Evolutionary conservation across 2,888 invertebrate genomes (phyloP), one percentile per base, ranked within the genome.

Genomic region (Diaperis boleti): DNA sequence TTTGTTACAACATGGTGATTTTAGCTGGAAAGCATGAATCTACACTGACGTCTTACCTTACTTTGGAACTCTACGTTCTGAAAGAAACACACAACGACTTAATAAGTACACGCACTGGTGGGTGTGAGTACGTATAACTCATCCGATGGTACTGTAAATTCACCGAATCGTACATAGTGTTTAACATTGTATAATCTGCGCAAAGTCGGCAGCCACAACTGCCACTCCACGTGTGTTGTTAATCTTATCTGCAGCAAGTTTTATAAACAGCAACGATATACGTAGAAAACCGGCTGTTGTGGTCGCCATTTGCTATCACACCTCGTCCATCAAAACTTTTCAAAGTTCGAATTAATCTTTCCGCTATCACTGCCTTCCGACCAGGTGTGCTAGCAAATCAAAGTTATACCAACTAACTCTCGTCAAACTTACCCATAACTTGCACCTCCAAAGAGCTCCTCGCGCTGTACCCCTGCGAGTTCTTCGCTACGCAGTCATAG

Each of bases 361-460:
- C n/a, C n/a, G n/a, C n/a, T n/a, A n/a, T n/a, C n/a, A n/a, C n/a
- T n/a, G n/a, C n/a, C n/a, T n/a, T n/a, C n/a, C n/a, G n/a, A n/a
- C n/a, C n/a, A n/a, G n/a, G n/a, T n/a, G n/a, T n/a, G n/a, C n/a
- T n/a, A n/a, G n/a, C n/a, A n/a, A n/a, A n/a, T n/a, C n/a, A n/a
- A n/a, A n/a, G n/a, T n/a, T n/a, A n/a, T n/a, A n/a, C n/a, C n/a
- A n/a, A n/a, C n/a, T n/a, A n/a, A n/a, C n/a, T n/a, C n/a, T n/a
- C n/a, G n/a, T n/a, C n/a, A n/a, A 26, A 89, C 96, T 92, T 87
- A 97, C 97, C 96, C 92, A 97, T 95, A 56, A 97, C 95, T 89
- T 94, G 93, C 64, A 97, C 92, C 87, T 95, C 95, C 62, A 97
- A 86, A 22, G 91, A 91, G 75, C 94, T 92, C 66, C 92, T 86